Evolutionary conservation across 2,113 vertebrate genomes (phyloP).

Genomic region (Alligator sinensis): DNA sequence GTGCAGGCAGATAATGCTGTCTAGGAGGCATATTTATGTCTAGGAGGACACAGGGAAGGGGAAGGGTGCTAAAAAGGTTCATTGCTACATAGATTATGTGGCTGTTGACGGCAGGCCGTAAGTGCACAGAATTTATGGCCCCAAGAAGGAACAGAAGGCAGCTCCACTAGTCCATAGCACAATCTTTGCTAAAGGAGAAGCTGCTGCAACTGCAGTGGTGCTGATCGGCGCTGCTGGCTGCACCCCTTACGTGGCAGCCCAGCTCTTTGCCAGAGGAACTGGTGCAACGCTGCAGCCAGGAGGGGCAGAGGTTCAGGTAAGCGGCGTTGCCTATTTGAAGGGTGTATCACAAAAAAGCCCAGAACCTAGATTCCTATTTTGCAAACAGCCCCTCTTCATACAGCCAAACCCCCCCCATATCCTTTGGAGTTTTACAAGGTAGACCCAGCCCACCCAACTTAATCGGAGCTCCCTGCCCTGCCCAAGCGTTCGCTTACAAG

Average conservation of each 20-base stretch:
- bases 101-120: not conserved
- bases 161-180: not conserved
- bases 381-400: not conserved
- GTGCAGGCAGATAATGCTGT: not conserved
- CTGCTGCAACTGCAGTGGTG: not conserved
- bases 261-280: not conserved
- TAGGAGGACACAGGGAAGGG: not conserved
- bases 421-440: not conserved
- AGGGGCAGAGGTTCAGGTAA: not conserved
- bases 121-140: not conserved
- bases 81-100: rapidly evolving
- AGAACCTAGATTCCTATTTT: not conserved
- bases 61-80: not conserved
- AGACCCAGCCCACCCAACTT: not conserved
- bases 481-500: too few relatives aligned
- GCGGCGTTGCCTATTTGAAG: not conserved
- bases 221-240: not conserved
- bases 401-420: not conserved
- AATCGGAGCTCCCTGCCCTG: not conserved
- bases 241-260: not conserved
- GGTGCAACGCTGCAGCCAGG: not conserved
- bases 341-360: not conserved
- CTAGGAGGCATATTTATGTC: not conserved
- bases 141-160: not conserved
- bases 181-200: not conserved